Conservation (phyloP, 2,113 vertebrate species). For the Aptenodytes forsteri region DNA sequence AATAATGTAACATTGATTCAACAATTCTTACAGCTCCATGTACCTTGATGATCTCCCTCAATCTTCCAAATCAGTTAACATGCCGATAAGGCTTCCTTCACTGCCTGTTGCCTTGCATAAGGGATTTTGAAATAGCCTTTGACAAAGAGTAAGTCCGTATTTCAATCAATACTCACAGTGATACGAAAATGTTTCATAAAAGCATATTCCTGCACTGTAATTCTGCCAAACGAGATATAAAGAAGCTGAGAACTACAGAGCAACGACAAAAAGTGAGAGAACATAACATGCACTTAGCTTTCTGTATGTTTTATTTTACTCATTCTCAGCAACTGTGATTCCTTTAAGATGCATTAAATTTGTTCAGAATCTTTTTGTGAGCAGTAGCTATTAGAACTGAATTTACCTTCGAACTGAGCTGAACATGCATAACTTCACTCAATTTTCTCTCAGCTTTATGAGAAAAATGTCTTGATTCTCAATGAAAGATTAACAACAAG, state of each 20-base stretch:
- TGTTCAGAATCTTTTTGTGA: background rate
- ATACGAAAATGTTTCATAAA: background rate
- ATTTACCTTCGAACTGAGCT: background rate
- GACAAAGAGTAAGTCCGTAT: background rate
- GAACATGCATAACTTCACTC: background rate
- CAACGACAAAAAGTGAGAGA: background rate
- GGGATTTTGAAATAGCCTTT: background rate
- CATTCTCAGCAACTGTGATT: background rate
- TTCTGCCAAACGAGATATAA: background rate
- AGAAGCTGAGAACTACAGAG: background rate
- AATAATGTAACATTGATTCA: background rate
- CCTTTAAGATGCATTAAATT: background rate
- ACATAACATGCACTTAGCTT: background rate
- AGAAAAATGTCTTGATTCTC: background rate
- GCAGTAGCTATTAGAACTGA: background rate
- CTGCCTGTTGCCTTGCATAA: background rate
- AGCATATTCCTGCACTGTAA: background rate
- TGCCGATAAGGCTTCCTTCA: background rate
- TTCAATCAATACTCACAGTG: background rate
- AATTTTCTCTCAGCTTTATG: background rate
- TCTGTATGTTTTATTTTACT: background rate
- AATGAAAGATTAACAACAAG: background rate
- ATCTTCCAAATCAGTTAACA: background rate
- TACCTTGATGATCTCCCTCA: background rate
- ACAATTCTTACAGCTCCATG: background rate